These are phyloP conservation scores for Odontophorus gujanensis DNA, from an alignment of 2,113 vertebrate species.

Conservation along the genomic window DNA sequence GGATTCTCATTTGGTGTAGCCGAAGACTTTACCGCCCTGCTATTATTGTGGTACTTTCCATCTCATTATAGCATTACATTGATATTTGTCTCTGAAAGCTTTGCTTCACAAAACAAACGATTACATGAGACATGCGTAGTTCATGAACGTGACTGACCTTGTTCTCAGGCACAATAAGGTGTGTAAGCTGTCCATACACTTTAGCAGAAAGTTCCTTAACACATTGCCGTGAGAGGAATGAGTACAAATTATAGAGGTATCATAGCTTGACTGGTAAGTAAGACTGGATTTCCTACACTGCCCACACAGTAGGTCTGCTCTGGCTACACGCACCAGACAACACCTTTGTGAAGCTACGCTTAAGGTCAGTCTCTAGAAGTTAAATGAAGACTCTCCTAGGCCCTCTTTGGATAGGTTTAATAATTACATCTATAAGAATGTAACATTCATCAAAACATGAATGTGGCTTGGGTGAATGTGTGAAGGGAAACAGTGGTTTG, in stretches of 20 bases:
- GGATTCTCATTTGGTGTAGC: too few species aligned
- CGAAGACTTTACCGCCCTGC: too few species aligned
- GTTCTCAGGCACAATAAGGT: not conserved
- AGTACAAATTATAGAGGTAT: not conserved
- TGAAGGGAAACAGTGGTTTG: not conserved
- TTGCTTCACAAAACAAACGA: constrained; percentile 1
- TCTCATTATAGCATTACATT: too few species aligned
- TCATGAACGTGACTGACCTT: not conserved
- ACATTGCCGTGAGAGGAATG: too few species aligned
- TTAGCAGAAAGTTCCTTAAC: not conserved
- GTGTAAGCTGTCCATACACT: not conserved
- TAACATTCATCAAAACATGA: not conserved
- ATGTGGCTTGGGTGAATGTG: not conserved
- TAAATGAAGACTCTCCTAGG: not conserved
- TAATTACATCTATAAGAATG: not conserved
- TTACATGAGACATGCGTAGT: not conserved
- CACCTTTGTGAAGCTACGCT: not conserved
- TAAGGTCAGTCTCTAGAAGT: not conserved
- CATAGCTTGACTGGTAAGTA: not conserved
- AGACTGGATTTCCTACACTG: not conserved
- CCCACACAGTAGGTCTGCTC: not conserved
- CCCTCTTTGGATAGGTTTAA: not conserved
- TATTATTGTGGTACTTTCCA: too few species aligned
- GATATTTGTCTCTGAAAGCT: not conserved
- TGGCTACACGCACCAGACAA: not conserved